Percentiles rank a stretch among this genome's conserved stretches.
These are phyloP conservation scores for Calidris pygmaea DNA, from an alignment of 2,113 vertebrate species.

Conservation along the genomic window DNA sequence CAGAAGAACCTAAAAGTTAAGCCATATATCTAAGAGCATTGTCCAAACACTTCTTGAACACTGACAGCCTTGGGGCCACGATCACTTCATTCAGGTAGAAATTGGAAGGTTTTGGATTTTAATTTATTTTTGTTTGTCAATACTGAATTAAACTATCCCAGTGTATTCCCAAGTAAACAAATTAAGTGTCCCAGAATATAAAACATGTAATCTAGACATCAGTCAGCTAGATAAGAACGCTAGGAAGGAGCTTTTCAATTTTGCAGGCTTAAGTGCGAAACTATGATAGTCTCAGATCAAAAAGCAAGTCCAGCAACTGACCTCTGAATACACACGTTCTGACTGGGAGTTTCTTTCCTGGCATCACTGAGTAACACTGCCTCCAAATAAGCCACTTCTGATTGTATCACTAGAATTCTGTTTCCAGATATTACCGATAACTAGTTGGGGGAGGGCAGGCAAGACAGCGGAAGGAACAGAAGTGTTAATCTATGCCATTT, in stretches of 20 bases:
- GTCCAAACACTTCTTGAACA: not conserved
- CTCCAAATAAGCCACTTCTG: not conserved
- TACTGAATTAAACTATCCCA: not conserved
- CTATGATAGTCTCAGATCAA: not conserved
- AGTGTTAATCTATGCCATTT: not conserved
- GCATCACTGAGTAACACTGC: not conserved
- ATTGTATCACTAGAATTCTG: not conserved
- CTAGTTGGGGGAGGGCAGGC: not conserved
- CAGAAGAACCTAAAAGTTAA: not conserved
- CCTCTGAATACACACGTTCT: not conserved
- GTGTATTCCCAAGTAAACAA: not conserved
- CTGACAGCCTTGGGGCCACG: rapidly evolving
- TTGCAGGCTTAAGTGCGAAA: not conserved
- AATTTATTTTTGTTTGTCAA: not conserved
- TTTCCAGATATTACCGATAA: not conserved
- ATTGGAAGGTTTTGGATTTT: not conserved
- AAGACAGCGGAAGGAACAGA: not conserved
- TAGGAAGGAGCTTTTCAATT: not conserved
- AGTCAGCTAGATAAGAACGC: not conserved
- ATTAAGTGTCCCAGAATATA: not conserved
- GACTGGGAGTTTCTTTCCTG: not conserved
- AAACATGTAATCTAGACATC: not conserved
- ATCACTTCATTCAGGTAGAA: not conserved
- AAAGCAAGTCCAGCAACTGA: not conserved
- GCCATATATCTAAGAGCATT: not conserved